A percentile compares a stretch with the other conserved stretches of the same genome.
Evolutionary conservation across 2,797 vertebrate genomes (phyloP).

Genomic region (Corythornis leucogaster): DNA sequence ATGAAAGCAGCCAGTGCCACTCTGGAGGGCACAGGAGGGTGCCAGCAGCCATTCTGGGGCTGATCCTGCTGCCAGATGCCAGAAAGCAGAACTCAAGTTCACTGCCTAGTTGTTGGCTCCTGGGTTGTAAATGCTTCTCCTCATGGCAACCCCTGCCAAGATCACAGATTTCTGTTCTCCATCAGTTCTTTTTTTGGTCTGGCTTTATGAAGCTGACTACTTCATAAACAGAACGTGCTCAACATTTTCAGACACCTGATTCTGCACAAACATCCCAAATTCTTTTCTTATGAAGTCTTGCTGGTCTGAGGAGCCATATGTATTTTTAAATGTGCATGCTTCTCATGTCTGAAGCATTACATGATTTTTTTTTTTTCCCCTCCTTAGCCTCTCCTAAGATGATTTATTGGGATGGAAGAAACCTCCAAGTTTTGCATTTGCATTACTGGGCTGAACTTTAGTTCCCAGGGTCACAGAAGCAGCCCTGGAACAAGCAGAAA

Average conservation of each 20-base stretch:
- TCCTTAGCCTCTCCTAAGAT: constrained; percentile 8
- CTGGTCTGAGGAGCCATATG: background rate
- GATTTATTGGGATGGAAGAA: constrained; percentile 48
- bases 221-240: constrained; percentile 48
- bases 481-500: constrained; percentile 20
- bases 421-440: constrained; percentile 14
- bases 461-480: constrained; percentile 48
- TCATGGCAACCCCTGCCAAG: constrained; percentile 49
- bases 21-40: background rate
- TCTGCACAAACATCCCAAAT: constrained; percentile 57
- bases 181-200: constrained; percentile 72
- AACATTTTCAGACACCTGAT: constrained; percentile 65
- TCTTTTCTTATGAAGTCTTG: constrained; percentile 64
- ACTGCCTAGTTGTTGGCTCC: background rate
- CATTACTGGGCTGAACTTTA: constrained; percentile 15
- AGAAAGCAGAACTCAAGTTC: background rate
- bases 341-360: constrained; percentile 42
- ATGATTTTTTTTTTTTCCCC: background rate
- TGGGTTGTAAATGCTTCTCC: constrained; percentile 31
- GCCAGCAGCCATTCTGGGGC: background rate
- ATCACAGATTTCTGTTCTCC: constrained; percentile 45
- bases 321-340: constrained; percentile 64
- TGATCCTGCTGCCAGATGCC: background rate
- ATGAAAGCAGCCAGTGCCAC: background rate
- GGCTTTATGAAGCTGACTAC: constrained; percentile 41